Base-by-base conservation (phyloP, 2,797 vertebrate species). In the Paratrypauchen microcephalus region DNA sequence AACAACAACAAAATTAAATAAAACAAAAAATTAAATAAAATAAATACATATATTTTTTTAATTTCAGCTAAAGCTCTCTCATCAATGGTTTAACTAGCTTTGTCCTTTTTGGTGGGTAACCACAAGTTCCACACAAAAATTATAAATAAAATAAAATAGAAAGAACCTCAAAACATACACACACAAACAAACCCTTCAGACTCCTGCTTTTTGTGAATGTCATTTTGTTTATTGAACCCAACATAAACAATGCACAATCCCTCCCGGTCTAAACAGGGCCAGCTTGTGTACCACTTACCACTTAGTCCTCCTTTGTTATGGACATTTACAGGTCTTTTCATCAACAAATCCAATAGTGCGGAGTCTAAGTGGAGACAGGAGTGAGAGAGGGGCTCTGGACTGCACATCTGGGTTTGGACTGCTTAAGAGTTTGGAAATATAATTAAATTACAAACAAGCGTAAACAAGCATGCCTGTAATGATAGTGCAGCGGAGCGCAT, bases 341-440 rank as follows among this genome's bases (percentile, higher is more conserved):
- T 54, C 26, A 19, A 12, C 65, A 66, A 55, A 55, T 15, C 26
- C 48, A 52, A 54, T 21, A 16, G 24, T 65, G 63, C 18, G 0
- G 50, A 32, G 28, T 36, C 16, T 54, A 32, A 66, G 48, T 55
- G 30, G 54, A 66, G 50, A 66, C 65, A 66, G 65, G 11, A 54
- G 48, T 5, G 15, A 19, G 9, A 23, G 48, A 54, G 47, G 28
- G 54, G 50, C 18, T 55, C 55, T 39, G 65, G 65, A 50, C 18
- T 4, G 23, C 15, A 48, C 62, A 26, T 48, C 19, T 65, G 45
- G 62, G 23, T 50, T 6, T 26, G 41, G 24, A 16, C 41, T 4
- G 16, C 5, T 12, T 12, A n/a, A 19, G 24, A 4, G 28, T 65
- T 65, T n/a, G n/a, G 63, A 32, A 50, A 50, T 65, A 50, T 65